phyloP scores from a whole-genome alignment of 2,888 invertebrate species.

The Phengaris arion region DNA sequence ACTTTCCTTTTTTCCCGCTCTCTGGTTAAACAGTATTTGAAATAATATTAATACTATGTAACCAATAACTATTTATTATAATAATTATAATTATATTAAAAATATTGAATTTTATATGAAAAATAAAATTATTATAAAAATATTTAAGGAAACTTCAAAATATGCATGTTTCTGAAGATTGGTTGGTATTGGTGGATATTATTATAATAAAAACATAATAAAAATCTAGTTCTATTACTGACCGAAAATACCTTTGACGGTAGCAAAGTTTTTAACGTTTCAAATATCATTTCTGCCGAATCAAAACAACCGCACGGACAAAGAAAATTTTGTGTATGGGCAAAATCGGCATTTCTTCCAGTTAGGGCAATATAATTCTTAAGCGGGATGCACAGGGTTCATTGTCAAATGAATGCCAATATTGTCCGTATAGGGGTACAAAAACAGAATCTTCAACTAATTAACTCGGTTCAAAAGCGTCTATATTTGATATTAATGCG shows the following conservation, averaged over 20 bases:
- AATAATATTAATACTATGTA: no score
- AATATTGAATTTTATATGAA: no score
- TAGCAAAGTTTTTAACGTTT: conserved; percentile 26
- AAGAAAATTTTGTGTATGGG: conserved; percentile 30
- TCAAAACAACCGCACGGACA: conserved; percentile 30
- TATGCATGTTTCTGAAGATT: no score
- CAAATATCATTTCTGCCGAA: conserved; percentile 29
- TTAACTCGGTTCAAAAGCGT: conserved; percentile 52
- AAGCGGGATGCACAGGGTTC: background rate
- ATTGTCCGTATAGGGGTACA: conserved; percentile 34
- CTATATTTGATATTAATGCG: conserved; percentile 38
- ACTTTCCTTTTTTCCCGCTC: no score
- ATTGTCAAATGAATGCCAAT: background rate
- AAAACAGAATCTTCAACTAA: conserved; percentile 49
- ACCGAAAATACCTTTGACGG: background rate
- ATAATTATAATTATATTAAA: no score
- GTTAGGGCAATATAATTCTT: background rate
- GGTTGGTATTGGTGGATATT: no score
- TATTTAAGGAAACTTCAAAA: no score
- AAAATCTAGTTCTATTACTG: background rate
- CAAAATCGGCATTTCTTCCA: background rate
- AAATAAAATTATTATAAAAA: no score
- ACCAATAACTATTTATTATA: no score
- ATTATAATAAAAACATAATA: no score
- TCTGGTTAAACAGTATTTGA: no score